Evolutionary conservation across 2,113 vertebrate genomes (phyloP).

Genomic region (Scortum barcoo): DNA sequence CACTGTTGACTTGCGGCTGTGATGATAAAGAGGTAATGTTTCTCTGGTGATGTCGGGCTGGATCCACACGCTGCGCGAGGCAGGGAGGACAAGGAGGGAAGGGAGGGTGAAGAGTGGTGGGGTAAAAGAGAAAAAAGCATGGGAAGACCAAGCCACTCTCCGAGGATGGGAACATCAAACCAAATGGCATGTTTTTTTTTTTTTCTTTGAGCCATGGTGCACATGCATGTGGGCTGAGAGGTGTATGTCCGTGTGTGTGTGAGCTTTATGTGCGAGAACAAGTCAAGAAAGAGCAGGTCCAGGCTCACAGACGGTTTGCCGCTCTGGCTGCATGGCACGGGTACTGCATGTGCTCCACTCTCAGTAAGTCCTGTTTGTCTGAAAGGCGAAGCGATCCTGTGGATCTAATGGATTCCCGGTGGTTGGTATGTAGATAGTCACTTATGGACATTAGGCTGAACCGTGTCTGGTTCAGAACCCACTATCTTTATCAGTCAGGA

Average conservation of each 20-base stretch:
- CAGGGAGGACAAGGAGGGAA: background rate
- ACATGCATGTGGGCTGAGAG: conserved; percentile 45
- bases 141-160: conserved; percentile 7
- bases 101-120: conserved; percentile 21
- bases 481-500: conserved; percentile 46
- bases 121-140: conserved; percentile 30
- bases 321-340: conserved; percentile 66
- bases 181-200: background rate
- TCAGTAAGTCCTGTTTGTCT: conserved; percentile 81
- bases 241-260: conserved; percentile 28
- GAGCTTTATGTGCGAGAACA: conserved; percentile 17
- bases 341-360: conserved; percentile 76
- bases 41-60: conserved; percentile 69
- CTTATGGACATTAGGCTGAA: conserved; percentile 52
- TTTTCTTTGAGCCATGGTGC: conserved; percentile 12
- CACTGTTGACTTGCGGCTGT: conserved; percentile 81
- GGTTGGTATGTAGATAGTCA: conserved; percentile 84
- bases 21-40: conserved; percentile 85
- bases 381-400: conserved; percentile 74
- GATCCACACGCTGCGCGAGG: conserved; percentile 46
- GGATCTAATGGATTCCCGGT: conserved; percentile 79
- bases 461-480: conserved; percentile 30
- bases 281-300: conserved; percentile 29
- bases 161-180: conserved; percentile 1
- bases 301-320: conserved; percentile 38